Base-by-base conservation (phyloP, 2,888 invertebrate genomes). In the Bhutanitis thaidina region DNA sequence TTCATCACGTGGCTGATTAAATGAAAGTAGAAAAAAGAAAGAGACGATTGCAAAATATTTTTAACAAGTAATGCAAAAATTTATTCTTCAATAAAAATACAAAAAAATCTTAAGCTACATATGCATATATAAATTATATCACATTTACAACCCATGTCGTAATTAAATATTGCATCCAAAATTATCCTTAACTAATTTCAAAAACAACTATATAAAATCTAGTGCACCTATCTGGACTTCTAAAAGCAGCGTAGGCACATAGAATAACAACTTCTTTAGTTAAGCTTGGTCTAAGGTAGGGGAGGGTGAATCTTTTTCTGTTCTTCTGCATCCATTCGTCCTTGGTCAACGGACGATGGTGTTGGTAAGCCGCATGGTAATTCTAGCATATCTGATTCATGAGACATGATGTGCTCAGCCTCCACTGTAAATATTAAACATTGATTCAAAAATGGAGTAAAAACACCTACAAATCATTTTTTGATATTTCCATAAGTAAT, bases 371-470 rank as follows among this genome's bases (percentile, higher is more conserved):
- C 94, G 53, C 93, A 92, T 0, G 95, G 95, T 77, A 93, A 86
- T 55, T 93, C 92, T n/a, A 95, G 76, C 43, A 93, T 77, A 39
- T 93, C 93, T 8, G 89, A 80, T 70, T 95, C 95, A 61, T 93
- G 93, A 47, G 93, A 92, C 91, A 95, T 91, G 52, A 95, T 94
- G 77, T 94, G 93, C 70, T 95, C 94, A 15, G 95, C 95, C 86
- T 95, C 95, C 81, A 92, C 95, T 89, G 65, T 27, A 77, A 78
- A 15, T 32, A 25, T 38, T 32, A 29, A 37, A 20, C 14, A 37
- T 8, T 5, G 5, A 20, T 20, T 20, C 20, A 20, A 20, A 20
- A 2, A 3, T 20, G 5, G 5, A 20, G 5, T 3, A 2, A 20
- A 3, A n/a, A n/a, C n/a, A n/a, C n/a, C n/a, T n/a, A n/a, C n/a